These are phyloP conservation scores for Miniopterus natalensis DNA, from an alignment of 2,113 vertebrate genomes.

Conservation along the genomic window DNA sequence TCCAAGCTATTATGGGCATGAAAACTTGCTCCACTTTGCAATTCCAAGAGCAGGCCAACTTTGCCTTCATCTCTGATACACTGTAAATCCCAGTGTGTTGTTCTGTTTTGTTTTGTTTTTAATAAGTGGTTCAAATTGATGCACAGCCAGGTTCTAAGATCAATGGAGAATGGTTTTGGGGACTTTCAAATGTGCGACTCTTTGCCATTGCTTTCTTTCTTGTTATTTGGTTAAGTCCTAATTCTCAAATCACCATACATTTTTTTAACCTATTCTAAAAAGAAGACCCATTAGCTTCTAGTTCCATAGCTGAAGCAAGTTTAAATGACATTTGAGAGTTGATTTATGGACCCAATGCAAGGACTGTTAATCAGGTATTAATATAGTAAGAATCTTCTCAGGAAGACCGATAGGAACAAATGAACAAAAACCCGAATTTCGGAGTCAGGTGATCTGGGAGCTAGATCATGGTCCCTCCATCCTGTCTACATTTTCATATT, in stretches of 20 bases:
- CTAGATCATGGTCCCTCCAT: neutral
- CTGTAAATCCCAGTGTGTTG: neutral
- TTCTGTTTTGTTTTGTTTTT: neutral
- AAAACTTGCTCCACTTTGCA: neutral
- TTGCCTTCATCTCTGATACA: neutral
- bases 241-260: slow-evolving; percentile 25
- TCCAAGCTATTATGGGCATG: neutral
- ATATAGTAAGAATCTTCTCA: neutral
- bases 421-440: neutral
- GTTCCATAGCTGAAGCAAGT: neutral
- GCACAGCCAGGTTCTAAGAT: neutral
- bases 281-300: neutral
- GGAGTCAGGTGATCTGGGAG: neutral
- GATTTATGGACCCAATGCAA: neutral
- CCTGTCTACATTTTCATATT: neutral
- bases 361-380: neutral
- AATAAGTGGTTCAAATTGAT: neutral
- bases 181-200: neutral
- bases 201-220: neutral
- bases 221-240: neutral
- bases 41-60: neutral
- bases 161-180: neutral
- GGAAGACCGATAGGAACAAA: neutral
- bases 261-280: neutral
- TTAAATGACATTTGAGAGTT: neutral